These are phyloP conservation scores for Phyllotreta cruciferae DNA, from an alignment of 2,888 invertebrate species.

Conservation along the genomic window DNA sequence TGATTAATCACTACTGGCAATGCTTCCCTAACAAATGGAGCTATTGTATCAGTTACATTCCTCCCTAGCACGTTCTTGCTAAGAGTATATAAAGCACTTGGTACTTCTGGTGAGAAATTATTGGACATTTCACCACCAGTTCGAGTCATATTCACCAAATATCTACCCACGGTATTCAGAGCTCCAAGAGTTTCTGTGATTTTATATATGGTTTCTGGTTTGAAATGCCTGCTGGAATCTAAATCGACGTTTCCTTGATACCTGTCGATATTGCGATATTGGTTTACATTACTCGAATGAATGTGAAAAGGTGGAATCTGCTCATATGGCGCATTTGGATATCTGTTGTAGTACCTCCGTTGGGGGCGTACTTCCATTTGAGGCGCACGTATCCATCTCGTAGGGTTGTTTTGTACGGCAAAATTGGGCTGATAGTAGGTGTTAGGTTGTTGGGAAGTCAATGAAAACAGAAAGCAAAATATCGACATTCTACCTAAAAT, in stretches of 20 bases:
- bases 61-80: conserved; percentile 80
- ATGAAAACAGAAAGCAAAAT: conserved; percentile 44
- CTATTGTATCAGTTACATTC: conserved; percentile 82
- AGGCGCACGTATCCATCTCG: conserved; percentile 50
- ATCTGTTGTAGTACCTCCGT: conserved; percentile 26
- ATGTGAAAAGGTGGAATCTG: conserved; percentile 9
- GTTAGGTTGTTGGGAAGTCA: conserved; percentile 41
- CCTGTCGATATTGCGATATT: conserved; percentile 31
- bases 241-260: conserved; percentile 38
- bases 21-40: conserved; percentile 70
- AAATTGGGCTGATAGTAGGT: conserved; percentile 49
- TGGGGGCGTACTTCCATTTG: conserved; percentile 36
- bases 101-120: conserved; percentile 65
- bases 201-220: conserved; percentile 60
- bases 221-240: conserved; percentile 55
- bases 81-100: conserved; percentile 79
- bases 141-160: conserved; percentile 82
- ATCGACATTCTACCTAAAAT: conserved; percentile 48
- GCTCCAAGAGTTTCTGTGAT: conserved; percentile 76
- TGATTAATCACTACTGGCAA: conserved; percentile 47
- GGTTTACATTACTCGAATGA: conserved; percentile 20
- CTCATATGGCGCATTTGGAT: conserved; percentile 27
- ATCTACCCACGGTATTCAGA: conserved; percentile 84
- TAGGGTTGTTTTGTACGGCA: conserved; percentile 38
- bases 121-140: conserved; percentile 54